phyloP scores from a whole-genome alignment of 2,797 vertebrate genomes.

The Crocodylus rhombifer region DNA sequence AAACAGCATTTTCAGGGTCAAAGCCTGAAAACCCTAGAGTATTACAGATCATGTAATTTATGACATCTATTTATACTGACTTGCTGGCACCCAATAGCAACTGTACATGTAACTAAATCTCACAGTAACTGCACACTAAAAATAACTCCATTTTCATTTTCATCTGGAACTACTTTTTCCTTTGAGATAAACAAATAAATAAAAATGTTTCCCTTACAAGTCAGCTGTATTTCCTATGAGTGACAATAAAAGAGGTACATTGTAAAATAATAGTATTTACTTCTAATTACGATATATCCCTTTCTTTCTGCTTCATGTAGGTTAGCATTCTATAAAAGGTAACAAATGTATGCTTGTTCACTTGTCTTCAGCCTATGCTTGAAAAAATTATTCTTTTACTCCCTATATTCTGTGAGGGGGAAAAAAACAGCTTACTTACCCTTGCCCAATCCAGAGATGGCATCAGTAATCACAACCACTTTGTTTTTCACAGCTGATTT shows the following conservation, averaged over 20 bases:
- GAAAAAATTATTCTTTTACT: not conserved
- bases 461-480: constrained; percentile 95
- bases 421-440: constrained; percentile 83
- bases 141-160: constrained; percentile 14
- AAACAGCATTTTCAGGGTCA: not conserved
- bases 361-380: not conserved
- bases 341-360: not conserved
- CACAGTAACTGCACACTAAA: constrained; percentile 30
- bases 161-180: not conserved
- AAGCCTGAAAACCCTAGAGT: not conserved
- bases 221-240: not conserved
- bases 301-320: not conserved
- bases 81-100: not conserved
- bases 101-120: constrained; percentile 41
- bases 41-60: not conserved
- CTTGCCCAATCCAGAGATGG: constrained; percentile 91
- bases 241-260: not conserved
- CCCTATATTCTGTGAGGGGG: not conserved
- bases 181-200: not conserved
- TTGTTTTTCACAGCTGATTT: constrained; percentile 93
- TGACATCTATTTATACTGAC: not conserved
- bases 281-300: not conserved
- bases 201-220: not conserved
- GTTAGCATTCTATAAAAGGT: not conserved
- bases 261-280: not conserved